These are phyloP conservation scores for Protonibea diacanthus DNA, from an alignment of 2,797 vertebrate genomes.

Conservation along the genomic window DNA sequence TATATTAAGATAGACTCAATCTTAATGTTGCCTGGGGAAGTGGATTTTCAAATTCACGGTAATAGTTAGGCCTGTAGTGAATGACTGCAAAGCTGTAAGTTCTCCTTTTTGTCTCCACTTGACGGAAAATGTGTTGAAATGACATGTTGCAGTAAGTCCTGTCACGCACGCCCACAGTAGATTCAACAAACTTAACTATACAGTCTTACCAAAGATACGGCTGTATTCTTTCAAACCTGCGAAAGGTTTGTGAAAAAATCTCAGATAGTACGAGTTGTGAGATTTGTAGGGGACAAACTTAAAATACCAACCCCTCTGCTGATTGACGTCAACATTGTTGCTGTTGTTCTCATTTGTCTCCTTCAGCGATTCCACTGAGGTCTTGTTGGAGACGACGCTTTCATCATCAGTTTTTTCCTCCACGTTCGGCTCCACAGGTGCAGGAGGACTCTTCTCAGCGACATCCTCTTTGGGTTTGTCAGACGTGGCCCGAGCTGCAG, in stretches of 20 bases:
- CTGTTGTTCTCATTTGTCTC: conserved; percentile 76
- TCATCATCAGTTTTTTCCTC: conserved; percentile 71
- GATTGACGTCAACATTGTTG: conserved; percentile 52
- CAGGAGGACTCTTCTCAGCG: conserved; percentile 31
- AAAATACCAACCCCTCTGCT: conserved; percentile 56
- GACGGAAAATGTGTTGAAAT: conserved; percentile 43
- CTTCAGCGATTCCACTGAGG: conserved; percentile 76
- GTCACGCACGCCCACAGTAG: neutral
- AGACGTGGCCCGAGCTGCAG: conserved; percentile 41
- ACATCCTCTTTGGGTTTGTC: conserved; percentile 51
- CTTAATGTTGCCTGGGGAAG: neutral
- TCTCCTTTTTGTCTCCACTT: conserved; percentile 16
- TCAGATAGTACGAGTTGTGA: too few relatives aligned
- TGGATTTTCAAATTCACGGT: neutral
- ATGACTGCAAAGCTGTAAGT: conserved; percentile 11
- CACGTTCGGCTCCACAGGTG: conserved; percentile 38
- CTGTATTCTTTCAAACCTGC: neutral
- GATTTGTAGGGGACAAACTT: neutral
- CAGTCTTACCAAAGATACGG: neutral
- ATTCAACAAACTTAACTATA: neutral
- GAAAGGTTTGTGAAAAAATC: neutral
- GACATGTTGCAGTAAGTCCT: conserved; percentile 6
- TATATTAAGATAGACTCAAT: neutral
- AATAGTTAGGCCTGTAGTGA: neutral
- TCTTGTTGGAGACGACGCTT: conserved; percentile 63